phyloP scores from a whole-genome alignment of 2,113 vertebrate species.

The Asarcornis scutulata region DNA sequence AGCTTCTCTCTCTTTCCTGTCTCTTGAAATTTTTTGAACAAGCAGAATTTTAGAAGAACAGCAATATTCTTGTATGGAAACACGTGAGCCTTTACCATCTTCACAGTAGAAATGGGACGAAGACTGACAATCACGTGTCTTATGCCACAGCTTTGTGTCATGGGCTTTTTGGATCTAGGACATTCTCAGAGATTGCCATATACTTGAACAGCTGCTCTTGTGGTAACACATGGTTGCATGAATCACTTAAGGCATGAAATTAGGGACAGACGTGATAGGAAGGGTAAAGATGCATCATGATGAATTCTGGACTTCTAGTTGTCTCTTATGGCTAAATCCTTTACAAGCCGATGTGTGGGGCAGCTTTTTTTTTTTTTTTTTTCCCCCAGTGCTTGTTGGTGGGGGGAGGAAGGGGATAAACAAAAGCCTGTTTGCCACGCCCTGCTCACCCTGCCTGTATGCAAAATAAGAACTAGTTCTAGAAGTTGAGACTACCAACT shows the following conservation, averaged over 20 bases:
- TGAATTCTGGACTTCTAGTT: conserved; percentile 2
- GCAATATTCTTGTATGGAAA: background rate
- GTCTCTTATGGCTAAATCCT: background rate
- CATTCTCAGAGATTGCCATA: background rate
- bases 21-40: background rate
- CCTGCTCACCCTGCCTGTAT: background rate
- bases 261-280: background rate
- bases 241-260: conserved; percentile 13
- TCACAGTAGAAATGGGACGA: background rate
- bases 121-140: background rate
- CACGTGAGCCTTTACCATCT: background rate
- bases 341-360: background rate
- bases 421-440: background rate
- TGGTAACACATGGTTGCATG: background rate
- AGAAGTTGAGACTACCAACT: background rate
- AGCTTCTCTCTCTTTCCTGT: background rate
- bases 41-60: background rate
- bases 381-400: background rate
- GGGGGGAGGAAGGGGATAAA: background rate
- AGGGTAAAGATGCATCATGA: background rate
- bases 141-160: background rate
- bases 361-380: background rate
- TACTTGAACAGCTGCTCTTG: conserved; percentile 24
- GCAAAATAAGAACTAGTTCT: background rate
- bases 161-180: background rate